Conservation (phyloP, 1,140 invertebrate genomes). For the Scaptodrosophila lebanonensis region DNA sequence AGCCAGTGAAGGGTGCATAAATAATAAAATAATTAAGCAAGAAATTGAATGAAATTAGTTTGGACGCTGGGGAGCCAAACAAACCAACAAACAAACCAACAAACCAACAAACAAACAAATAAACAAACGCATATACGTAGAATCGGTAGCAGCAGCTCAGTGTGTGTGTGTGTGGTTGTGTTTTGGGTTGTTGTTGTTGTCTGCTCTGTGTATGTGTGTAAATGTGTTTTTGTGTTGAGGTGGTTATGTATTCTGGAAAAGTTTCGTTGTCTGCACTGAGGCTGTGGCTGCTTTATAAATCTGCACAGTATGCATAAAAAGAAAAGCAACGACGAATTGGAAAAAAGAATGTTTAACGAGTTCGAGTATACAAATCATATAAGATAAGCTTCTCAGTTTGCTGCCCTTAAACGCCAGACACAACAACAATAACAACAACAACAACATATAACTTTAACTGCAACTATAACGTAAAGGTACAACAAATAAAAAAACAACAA, state of each 20-base stretch:
- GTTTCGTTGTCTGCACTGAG: conserved; percentile 37
- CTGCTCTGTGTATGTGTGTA: conserved; percentile 1
- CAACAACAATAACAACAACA: conserved; percentile 8
- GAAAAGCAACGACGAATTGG: conserved; percentile 34
- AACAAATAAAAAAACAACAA: background rate
- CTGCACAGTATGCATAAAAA: conserved; percentile 64
- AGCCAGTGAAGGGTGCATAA: conserved; percentile 53
- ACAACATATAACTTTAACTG: conserved; percentile 41
- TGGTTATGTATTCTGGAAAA: conserved; percentile 9
- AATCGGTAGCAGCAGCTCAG: conserved; percentile 26
- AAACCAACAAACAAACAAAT: no score
- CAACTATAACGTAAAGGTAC: conserved; percentile 4
- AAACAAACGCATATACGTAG: no score
- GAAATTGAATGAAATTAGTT: conserved; percentile 72
- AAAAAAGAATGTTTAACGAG: no score
- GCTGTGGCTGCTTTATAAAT: conserved; percentile 46
- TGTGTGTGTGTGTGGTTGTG: conserved; percentile 20
- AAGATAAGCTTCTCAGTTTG: background rate
- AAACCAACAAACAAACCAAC: no score
- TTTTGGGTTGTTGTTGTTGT: conserved; percentile 13
- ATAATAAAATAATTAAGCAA: conserved; percentile 73
- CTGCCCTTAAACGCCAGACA: conserved; percentile 2
- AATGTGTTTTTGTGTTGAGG: conserved; percentile 8
- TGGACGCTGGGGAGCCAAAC: conserved; percentile 35
- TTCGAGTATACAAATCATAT: no score